Percentiles rank a stretch among this genome's conserved stretches.
Evolutionary conservation across 2,797 vertebrate species (phyloP).

Genomic region (Aeoliscus strigatus): DNA sequence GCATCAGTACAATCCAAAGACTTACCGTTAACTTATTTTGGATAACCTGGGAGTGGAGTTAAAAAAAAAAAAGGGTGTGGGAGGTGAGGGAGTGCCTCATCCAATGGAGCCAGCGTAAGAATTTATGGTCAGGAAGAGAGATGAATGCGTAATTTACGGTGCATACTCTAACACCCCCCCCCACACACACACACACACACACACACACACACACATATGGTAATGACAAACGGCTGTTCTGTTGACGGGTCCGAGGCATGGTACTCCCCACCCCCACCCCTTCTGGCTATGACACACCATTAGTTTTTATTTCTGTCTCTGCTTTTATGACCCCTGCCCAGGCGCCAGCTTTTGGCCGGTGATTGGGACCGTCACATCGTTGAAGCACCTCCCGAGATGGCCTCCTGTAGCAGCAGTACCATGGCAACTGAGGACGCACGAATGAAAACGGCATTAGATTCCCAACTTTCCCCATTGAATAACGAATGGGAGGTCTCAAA

Average conservation of each 20-base stretch:
- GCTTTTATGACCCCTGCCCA: constrained; percentile 65
- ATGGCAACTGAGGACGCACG: constrained; percentile 11
- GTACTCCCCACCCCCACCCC: constrained; percentile 63
- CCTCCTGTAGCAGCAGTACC: constrained; percentile 23
- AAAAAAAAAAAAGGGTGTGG: constrained; percentile 39
- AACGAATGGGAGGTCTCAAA: too few species aligned
- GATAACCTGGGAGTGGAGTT: constrained; percentile 43
- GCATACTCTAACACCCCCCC: constrained; percentile 69
- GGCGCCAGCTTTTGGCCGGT: constrained; percentile 62
- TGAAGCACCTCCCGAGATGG: constrained; percentile 53
- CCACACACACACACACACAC: too few species aligned
- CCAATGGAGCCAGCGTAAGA: constrained; percentile 65
- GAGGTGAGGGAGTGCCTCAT: constrained; percentile 59
- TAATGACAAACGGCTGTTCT: constrained; percentile 81
- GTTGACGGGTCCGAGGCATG: constrained; percentile 55
- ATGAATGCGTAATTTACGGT: constrained; percentile 76
- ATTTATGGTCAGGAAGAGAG: constrained; percentile 76
- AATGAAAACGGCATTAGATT: constrained; percentile 1
- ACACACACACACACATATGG: constrained; percentile 70
- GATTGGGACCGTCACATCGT: constrained; percentile 52
- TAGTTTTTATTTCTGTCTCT: constrained; percentile 79
- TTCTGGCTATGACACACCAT: constrained; percentile 78
- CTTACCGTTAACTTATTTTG: constrained; percentile 53
- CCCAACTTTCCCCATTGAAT: background rate
- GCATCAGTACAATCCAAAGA: constrained; percentile 47